A percentile compares a stretch with the other conserved stretches of the same genome.
Evolutionary conservation across 2,797 vertebrate genomes (phyloP).

Genomic region (Sebastes itinus): DNA sequence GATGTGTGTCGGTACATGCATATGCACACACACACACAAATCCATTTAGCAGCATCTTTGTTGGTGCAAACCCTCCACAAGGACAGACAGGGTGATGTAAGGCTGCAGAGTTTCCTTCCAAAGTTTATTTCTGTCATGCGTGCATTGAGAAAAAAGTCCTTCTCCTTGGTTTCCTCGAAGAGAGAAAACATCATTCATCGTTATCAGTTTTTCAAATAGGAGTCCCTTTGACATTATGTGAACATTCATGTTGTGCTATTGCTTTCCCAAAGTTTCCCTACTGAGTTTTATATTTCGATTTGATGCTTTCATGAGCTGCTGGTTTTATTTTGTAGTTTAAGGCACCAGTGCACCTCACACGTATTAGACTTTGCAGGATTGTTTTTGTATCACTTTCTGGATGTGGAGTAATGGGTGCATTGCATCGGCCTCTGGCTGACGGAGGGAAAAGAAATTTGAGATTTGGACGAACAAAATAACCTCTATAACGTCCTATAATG

Average conservation of each 20-base stretch:
- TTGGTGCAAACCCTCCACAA: constrained; percentile 46
- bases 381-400: constrained; percentile 67
- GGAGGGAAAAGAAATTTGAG: constrained; percentile 41
- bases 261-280: constrained; percentile 20
- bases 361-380: constrained; percentile 53
- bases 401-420: constrained; percentile 55
- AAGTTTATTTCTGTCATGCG: constrained; percentile 19
- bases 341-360: constrained; percentile 51
- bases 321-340: constrained; percentile 64
- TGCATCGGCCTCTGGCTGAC: constrained; percentile 45
- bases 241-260: constrained; percentile 36
- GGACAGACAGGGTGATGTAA: constrained; percentile 37
- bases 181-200: constrained; percentile 27
- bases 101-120: constrained; percentile 18
- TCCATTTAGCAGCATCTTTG: constrained; percentile 43
- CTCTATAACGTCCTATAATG: neutral
- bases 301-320: constrained; percentile 61
- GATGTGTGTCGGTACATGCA: constrained; percentile 12
- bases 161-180: constrained; percentile 14
- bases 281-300: constrained; percentile 64
- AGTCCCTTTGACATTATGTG: constrained; percentile 21
- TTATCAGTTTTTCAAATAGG: constrained; percentile 34
- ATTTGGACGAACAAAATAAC: constrained; percentile 34
- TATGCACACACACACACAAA: neutral
- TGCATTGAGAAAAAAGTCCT: constrained; percentile 19